Evolutionary conservation across 2,797 vertebrate genomes (phyloP).

Genomic region (Poecilia velifera): DNA sequence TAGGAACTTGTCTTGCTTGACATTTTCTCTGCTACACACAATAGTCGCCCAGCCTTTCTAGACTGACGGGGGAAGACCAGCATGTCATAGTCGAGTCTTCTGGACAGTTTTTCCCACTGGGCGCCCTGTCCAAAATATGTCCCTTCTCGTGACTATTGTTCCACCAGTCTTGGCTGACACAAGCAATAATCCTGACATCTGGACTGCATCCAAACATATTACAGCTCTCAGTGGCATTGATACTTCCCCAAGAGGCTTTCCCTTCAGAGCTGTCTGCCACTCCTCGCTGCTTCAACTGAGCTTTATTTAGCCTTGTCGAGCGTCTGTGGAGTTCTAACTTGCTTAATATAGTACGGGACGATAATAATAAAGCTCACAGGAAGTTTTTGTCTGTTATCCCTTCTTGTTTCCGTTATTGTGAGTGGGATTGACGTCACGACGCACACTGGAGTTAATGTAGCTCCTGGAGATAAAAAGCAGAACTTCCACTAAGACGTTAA

Average conservation of each 20-base stretch:
- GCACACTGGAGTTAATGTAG: conserved; percentile 69
- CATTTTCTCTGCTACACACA: conserved; percentile 30
- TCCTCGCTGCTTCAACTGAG: conserved; percentile 44
- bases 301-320: conserved; percentile 55
- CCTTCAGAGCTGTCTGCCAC: conserved; percentile 58
- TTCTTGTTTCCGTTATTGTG: conserved; percentile 41
- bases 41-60: conserved; percentile 14
- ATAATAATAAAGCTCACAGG: conserved; percentile 35
- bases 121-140: conserved; percentile 67
- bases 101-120: conserved; percentile 66
- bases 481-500: conserved; percentile 57
- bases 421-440: conserved; percentile 61
- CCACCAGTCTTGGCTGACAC: conserved; percentile 77
- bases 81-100: conserved; percentile 47
- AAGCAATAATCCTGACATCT: conserved; percentile 79
- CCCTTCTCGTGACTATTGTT: conserved; percentile 74
- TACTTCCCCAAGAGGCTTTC: conserved; percentile 75
- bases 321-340: conserved; percentile 18
- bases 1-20: conserved; percentile 6
- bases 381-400: conserved; percentile 23
- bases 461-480: conserved; percentile 62
- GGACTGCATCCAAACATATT: conserved; percentile 79
- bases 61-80: conserved; percentile 42
- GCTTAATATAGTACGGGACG: conserved; percentile 31
- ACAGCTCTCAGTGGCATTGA: conserved; percentile 78